Base-by-base conservation (phyloP, 2,113 vertebrate species). In the Aegotheles bennettii region DNA sequence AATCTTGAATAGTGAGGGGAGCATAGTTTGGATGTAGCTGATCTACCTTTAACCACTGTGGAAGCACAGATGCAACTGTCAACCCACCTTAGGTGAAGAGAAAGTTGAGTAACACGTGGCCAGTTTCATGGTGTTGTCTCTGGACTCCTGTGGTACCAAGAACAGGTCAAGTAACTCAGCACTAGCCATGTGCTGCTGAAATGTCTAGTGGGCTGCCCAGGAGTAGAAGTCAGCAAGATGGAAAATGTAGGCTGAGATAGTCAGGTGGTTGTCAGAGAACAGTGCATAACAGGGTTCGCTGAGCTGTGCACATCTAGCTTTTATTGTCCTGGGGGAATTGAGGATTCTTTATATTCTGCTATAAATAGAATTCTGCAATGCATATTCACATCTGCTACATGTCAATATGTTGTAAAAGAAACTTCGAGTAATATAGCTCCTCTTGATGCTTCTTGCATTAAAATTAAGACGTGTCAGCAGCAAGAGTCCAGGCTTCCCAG, bases 91-190 rank as follows among this genome's bases (percentile, higher is more conserved):
- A 43, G 67, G 23, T 1, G 3, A 69, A 75, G 53, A 61, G 33
- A 57, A 53, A 7, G 16, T 21, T n/a, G n/a, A n/a, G n/a, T 59
- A n/a, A 29, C 26, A 3, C 0, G 0, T 6, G 35, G 38, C 9
- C 35, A 79, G 26, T 23, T 64, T 35, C n/a, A 12, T 3, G 6
- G 6, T 28, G 14, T 8, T 47, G 28, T 29, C 33, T 40, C 43
- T 36, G 65, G 31, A 56, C 43, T 57, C 47, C 19, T 16, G 2
- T 6, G 4, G 17, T 19, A 42, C 40, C 87, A 48, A 51, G 57
- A 57, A 60, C 25, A 63, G 36, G 28, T 11, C 54, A 65, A 31
- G 47, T 26, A 47, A 61, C 3, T 51, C 17, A 10, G 19, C 24
- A 51, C 20, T 4, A 45, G 35, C 29, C 36, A 8, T 3, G n/a